Percentiles rank a stretch among this genome's conserved stretches.
phyloP scores from a whole-genome alignment of 2,797 vertebrate genomes.

The Poeciliopsis gracilis region DNA sequence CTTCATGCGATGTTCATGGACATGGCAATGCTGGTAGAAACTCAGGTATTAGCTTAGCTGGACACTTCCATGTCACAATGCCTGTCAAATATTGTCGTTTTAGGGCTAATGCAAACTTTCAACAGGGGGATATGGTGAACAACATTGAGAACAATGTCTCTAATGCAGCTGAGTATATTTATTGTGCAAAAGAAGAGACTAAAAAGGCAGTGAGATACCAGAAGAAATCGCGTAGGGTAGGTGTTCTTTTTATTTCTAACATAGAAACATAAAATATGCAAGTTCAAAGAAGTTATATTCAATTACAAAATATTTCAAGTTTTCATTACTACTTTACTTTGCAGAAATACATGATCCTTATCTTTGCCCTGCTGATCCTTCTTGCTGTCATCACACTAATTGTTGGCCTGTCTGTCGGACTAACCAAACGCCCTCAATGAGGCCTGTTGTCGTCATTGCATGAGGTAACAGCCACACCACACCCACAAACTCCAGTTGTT shows the following conservation, averaged over 20 bases:
- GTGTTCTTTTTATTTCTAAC: constrained; percentile 42
- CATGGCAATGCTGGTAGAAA: constrained; percentile 95
- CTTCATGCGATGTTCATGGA: constrained; percentile 94
- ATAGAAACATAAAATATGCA: background rate
- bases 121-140: constrained; percentile 95
- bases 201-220: constrained; percentile 94
- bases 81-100: background rate
- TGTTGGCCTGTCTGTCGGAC: constrained; percentile 89
- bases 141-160: constrained; percentile 95
- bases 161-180: constrained; percentile 89
- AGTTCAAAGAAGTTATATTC: background rate
- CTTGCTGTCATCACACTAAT: constrained; percentile 87
- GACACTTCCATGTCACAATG: background rate
- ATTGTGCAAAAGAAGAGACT: constrained; percentile 91
- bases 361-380: constrained; percentile 83
- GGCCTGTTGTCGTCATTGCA: constrained; percentile 19
- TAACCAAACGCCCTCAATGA: constrained; percentile 79
- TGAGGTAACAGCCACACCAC: constrained; percentile 65
- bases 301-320: background rate
- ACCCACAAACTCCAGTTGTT: constrained; percentile 4
- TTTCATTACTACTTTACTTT: constrained; percentile 62
- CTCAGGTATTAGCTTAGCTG: constrained; percentile 82
- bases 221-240: constrained; percentile 91
- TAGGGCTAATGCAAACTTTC: constrained; percentile 1
- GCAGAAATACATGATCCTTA: constrained; percentile 93